Evolutionary conservation across 2,797 vertebrate species (phyloP), one percentile per base, ranked within the genome.

Genomic region (Tenualosa ilisha): DNA sequence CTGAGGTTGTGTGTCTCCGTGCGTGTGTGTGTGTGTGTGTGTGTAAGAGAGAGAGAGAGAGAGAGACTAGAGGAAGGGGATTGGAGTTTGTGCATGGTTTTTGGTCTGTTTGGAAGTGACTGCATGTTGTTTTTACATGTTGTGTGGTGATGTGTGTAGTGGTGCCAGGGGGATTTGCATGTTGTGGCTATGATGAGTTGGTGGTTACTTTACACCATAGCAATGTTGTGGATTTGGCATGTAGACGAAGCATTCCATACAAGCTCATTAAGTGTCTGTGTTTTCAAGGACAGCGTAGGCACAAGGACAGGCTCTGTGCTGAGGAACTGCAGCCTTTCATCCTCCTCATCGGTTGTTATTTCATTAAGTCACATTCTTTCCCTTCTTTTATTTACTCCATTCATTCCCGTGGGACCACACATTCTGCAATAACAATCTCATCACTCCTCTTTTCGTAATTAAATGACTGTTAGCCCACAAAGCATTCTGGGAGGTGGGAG

Each of bases 331-430:
- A 31, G 31, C 26, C 40, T 79, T 46, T 46, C 72, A 22, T 79
- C 37, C 37, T 79, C 72, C 72, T 46, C 7, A 43, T 43, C 22
- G 37, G 13, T 79, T 79, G 40, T n/a, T 20, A 46, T 79, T 84
- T 61, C 88, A 86, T 81, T 61, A 88, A 86, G 84, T 61, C 65
- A 84, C 84, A 89, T 88, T 90, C 87, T 83, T 81, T 81, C 43
- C 37, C 37, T 83, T 13, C 8, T 65, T 81, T 26, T 17, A 49
- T 75, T 43, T 17, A 54, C 72, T 46, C 56, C 7, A 46, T 79
- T 22, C 7, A 65, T 31, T 63, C 53, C 7, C 72, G 2, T 22
- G 15, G 40, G 37, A 79, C 72, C 72, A 79, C 40, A 46, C 72
- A 79, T 79, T 46, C 37, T n/a, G 37, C 40, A 43, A 79, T 17